Conservation (phyloP, 2,113 vertebrate genomes). For the Girardinichthys multiradiatus region DNA sequence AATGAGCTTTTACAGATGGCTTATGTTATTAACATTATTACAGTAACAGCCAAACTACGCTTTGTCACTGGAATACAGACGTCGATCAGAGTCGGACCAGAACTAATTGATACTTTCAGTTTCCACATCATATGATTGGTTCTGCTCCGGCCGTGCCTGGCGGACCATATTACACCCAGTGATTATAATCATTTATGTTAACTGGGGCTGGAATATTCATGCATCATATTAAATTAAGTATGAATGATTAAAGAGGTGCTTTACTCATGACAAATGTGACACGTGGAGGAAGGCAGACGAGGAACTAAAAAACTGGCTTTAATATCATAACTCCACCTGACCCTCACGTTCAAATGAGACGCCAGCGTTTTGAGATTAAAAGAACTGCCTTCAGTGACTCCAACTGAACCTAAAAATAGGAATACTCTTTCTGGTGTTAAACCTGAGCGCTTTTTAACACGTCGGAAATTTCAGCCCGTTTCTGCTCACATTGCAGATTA, state of each 20-base stretch:
- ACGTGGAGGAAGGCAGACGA: neutral
- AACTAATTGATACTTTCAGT: slow-evolving; percentile 53
- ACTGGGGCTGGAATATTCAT: slow-evolving; percentile 50
- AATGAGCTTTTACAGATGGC: neutral
- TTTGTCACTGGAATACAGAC: too few species aligned
- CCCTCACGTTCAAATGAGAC: neutral
- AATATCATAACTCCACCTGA: neutral
- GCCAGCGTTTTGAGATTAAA: neutral
- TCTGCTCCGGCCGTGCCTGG: slow-evolving; percentile 26
- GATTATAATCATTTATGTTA: slow-evolving; percentile 36
- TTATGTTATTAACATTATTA: neutral
- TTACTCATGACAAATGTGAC: slow-evolving; percentile 7
- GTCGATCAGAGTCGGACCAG: slow-evolving; percentile 11
- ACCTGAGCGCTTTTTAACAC: too few species aligned
- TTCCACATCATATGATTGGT: slow-evolving; percentile 37
- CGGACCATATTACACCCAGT: slow-evolving; percentile 41
- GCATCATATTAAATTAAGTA: slow-evolving; percentile 40
- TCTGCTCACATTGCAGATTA: neutral
- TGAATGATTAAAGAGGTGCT: slow-evolving; percentile 60
- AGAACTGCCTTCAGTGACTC: neutral
- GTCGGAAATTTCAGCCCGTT: neutral
- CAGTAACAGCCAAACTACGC: neutral
- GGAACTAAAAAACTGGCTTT: neutral
- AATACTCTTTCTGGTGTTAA: too few species aligned
- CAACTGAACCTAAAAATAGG: neutral